Evolutionary conservation across 2,113 vertebrate genomes (phyloP), one percentile per base, ranked within the genome.

Genomic region (Xenopus laevis): DNA sequence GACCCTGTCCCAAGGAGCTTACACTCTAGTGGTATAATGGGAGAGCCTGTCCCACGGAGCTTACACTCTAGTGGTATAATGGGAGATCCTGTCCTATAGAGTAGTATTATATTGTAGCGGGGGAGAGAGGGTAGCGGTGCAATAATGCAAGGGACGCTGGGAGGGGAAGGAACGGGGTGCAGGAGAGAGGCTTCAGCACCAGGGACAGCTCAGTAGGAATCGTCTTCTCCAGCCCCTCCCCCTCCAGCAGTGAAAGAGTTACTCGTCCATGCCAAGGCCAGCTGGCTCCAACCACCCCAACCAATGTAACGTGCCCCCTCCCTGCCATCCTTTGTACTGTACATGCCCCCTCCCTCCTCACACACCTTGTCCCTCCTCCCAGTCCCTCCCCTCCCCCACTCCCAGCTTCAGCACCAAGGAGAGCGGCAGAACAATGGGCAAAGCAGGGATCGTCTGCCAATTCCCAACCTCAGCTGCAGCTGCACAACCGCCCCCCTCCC

Each of bases 341-440:
- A 50, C n/a, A 16, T 2, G 17, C 79, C 77, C 69, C 67, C 81
- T 45, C 70, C 20, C 33, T 40, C 60, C 45, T 40, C 12, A 23
- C 50, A 16, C 20, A 18, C 30, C 17, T 57, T 65, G 11, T 40
- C 6, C 33, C 33, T 40, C 33, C 33, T 40, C 33, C 33, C 52
- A 23, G 23, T 30, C 61, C 16, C 58, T 57, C 83, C 52, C 47
- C 45, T 30, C 61, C 20, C 58, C 63, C 83, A 79, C 82, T 45
- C 57, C 65, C 68, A 11, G 71, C 17, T 71, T 71, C 58, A 87
- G 87, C 86, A 86, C 86, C 84, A 65, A 81, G 87, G 85, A 86
- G 83, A 88, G 84, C 85, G 6, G 33, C 17, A 71, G 77, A 80
- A 80, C 79, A 80, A 80, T 78, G 68, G 79, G 50, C 30, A 40